Evolutionary conservation across 2,888 invertebrate species (phyloP).

Genomic region (Tetragonula carbonaria): DNA sequence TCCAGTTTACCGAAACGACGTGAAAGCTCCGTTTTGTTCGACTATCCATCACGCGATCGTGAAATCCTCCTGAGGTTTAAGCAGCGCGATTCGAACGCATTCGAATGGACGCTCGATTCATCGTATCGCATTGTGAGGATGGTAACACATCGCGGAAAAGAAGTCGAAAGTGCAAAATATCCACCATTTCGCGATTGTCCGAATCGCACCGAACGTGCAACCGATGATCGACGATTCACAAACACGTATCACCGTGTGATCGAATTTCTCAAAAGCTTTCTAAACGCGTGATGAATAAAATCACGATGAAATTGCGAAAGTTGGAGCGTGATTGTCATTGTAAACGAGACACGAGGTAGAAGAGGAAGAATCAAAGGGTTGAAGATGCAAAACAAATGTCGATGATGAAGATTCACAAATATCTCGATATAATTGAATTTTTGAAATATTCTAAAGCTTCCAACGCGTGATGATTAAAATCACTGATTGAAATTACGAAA

Average conservation of each 20-base stretch:
- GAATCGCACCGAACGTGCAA: no score
- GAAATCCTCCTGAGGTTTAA: slow-evolving; percentile 38
- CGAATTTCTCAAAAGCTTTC: no score
- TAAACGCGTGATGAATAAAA: no score
- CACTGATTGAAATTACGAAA: not conserved
- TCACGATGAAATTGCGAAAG: no score
- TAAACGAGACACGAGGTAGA: no score
- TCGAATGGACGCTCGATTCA: slow-evolving; percentile 61
- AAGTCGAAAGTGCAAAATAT: slow-evolving; percentile 69
- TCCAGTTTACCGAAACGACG: no score
- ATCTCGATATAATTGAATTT: not conserved
- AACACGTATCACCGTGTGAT: no score
- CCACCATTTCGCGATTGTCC: slow-evolving; percentile 2
- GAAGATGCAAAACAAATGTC: no score
- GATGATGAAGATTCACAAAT: not conserved
- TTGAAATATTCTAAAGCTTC: not conserved
- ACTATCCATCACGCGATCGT: slow-evolving; percentile 43
- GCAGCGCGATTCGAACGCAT: slow-evolving; percentile 43
- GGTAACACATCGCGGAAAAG: slow-evolving; percentile 37
- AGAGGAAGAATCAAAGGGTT: no score
- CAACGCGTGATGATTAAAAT: not conserved
- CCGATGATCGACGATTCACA: no score
- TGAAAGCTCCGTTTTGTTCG: not conserved
- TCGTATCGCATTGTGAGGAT: slow-evolving; percentile 42
- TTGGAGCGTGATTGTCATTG: no score